Evolutionary conservation across 2,113 vertebrate genomes (phyloP), one percentile per base, ranked within the genome.

Genomic region (Chionis minor): DNA sequence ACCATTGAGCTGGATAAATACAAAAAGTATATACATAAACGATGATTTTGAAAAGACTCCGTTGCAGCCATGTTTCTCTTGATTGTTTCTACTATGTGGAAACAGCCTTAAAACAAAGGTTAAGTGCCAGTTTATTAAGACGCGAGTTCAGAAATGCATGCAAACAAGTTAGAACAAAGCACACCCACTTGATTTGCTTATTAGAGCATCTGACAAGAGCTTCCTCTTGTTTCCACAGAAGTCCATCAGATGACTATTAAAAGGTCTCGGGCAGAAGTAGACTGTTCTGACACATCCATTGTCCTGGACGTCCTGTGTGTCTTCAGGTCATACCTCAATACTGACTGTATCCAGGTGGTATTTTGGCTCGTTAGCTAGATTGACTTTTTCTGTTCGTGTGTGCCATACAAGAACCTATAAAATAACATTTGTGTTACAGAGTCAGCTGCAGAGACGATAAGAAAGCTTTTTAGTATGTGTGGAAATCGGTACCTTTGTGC

Each of bases 321-420:
- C 87, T 82, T 74, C 65, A 12, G 1, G 6, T 98, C 94, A 99
- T 79, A 99, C 99, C 98, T 99, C 99, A 16, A 99, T 99, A 87
- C 96, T 98, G 92, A 99, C 98, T 1, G 98, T 98, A 98, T 99
- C 99, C 97, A 99, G 98, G 62, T 98, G 98, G 90, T 98, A 98
- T 96, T 99, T 99, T 88, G 99, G 98, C 98, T 99, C 99, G 0
- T 99, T 99, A 66, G 98, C 99, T 24, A 99, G 97, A 70, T 99
- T 99, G 9, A 99, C 99, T 91, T 99, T 99, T 97, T 99, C 99
- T 35, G 99, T 99, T 91, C 99, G 98, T 8, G 99, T 99, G 98
- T 99, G 99, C 99, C 99, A 99, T 58, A 99, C 99, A 32, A 99
- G 99, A 90, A 99, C 99, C 99, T 99, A 40, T 6, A 78, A 96